Conservation (phyloP, 2,113 vertebrate species). For the Hydrolagus affinis region DNA sequence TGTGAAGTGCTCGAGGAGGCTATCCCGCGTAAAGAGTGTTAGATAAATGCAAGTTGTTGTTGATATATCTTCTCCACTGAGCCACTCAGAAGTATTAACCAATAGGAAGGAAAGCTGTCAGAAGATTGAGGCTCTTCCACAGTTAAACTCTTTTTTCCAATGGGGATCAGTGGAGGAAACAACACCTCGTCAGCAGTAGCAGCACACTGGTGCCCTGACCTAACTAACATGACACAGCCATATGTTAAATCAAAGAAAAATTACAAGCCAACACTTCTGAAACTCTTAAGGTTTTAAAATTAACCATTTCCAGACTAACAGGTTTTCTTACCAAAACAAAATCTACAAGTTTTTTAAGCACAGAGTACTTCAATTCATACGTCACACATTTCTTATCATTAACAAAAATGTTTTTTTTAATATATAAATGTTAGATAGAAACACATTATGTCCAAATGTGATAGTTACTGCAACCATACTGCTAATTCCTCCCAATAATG, state of each 20-base stretch:
- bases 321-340: neutral
- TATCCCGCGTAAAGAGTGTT: no score
- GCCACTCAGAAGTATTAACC: neutral
- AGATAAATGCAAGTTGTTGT: no score
- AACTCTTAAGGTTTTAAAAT: neutral
- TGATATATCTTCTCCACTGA: no score
- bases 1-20: no score
- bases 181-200: neutral
- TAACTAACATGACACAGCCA: neutral
- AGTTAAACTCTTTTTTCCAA: neutral
- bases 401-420: neutral
- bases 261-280: neutral
- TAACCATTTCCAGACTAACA: neutral
- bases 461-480: neutral
- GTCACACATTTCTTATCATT: neutral
- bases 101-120: neutral
- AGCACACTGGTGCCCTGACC: neutral
- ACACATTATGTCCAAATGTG: neutral
- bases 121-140: neutral
- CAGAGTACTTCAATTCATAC: neutral
- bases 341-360: neutral
- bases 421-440: neutral
- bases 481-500: neutral
- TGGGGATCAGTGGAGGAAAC: neutral
- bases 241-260: neutral